Conservation (phyloP, 1,140 invertebrate genomes). For the Neotoxoptera formosana region DNA sequence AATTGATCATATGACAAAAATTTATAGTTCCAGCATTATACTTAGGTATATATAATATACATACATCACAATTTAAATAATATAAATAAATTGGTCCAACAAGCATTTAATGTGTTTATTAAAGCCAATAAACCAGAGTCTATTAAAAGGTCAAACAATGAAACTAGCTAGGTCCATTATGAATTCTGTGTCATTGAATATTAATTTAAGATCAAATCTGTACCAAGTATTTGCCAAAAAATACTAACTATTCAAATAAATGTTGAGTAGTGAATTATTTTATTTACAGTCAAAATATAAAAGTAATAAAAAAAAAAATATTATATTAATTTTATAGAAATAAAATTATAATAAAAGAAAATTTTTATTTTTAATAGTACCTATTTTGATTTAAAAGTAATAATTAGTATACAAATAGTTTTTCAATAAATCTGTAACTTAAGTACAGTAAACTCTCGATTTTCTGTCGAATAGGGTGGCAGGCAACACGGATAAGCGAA, state of each 20-base stretch:
- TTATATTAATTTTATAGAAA: no score
- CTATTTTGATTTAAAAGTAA: not conserved
- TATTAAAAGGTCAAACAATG: conserved; percentile 52
- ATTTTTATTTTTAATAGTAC: not conserved
- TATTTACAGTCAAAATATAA: not conserved
- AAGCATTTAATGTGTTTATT: conserved; percentile 45
- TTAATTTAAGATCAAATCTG: conserved; percentile 10
- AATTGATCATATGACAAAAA: not conserved
- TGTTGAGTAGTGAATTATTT: not conserved
- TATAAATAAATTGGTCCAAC: conserved; percentile 49
- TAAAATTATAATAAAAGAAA: not conserved
- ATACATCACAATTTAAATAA: not conserved
- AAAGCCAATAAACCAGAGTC: conserved; percentile 41
- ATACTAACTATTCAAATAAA: not conserved
- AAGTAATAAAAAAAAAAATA: no score
- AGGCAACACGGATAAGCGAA: no score
- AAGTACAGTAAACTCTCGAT: no score
- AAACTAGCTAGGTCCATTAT: conserved; percentile 7
- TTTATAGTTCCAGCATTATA: not conserved
- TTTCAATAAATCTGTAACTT: not conserved
- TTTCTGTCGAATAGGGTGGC: no score
- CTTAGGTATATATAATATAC: not conserved
- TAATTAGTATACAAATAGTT: no score
- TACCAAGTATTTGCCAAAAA: not conserved
- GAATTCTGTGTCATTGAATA: not conserved